These are phyloP conservation scores for Cyphomyrus plagiostoma DNA, from an alignment of 2,113 vertebrate genomes.

Conservation along the genomic window DNA sequence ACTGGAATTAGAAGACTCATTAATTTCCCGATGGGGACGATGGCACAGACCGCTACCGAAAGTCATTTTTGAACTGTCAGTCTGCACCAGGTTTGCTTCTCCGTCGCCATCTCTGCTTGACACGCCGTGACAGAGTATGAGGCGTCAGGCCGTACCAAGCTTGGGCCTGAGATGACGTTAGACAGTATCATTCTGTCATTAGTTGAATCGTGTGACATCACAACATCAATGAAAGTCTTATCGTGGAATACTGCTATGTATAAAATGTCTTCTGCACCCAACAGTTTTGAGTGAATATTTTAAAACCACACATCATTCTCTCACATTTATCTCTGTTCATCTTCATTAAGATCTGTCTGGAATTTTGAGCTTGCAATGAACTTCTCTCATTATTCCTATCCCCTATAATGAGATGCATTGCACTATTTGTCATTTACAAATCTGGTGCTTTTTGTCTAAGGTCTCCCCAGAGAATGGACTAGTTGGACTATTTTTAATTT, in stretches of 20 bases:
- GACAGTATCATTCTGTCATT: background rate
- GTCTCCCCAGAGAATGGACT: background rate
- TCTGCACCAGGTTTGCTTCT: background rate
- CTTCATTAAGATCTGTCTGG: background rate
- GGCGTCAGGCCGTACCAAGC: background rate
- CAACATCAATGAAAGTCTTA: background rate
- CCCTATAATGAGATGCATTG: slow-evolving; percentile 3
- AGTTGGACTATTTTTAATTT: background rate
- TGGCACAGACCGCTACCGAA: background rate
- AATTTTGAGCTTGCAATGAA: background rate
- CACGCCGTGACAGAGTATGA: background rate
- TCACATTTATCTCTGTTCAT: background rate
- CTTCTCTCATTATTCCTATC: background rate
- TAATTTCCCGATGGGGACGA: background rate
- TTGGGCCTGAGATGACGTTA: background rate
- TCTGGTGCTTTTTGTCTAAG: background rate
- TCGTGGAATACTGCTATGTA: background rate
- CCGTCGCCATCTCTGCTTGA: background rate
- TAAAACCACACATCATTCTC: background rate
- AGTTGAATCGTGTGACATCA: background rate
- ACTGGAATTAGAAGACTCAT: background rate
- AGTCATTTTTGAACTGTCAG: background rate
- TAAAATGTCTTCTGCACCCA: background rate
- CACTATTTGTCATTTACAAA: background rate
- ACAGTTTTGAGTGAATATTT: background rate